Evolutionary conservation across 2,888 invertebrate genomes (phyloP), one percentile per base, ranked within the genome.

Genomic region (Ectobius pallidus): DNA sequence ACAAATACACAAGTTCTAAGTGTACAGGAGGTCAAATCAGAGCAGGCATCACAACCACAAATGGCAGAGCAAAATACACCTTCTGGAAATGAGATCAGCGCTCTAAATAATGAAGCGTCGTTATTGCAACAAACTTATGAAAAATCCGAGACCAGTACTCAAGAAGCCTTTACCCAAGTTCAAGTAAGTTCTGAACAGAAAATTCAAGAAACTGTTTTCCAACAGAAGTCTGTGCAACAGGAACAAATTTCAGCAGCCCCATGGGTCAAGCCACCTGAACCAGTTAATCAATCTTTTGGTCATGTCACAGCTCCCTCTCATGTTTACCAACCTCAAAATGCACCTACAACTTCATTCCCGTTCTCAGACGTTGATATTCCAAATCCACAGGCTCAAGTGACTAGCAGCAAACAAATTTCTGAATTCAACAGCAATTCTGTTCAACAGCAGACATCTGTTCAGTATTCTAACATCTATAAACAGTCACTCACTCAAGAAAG

Each of bases 381-480:
- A 16, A 22, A 20, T 32, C 18, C 20, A 6, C 55, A 65, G n/a
- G 42, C 70, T 16, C 22, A 81, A 32, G 73, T 27, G 18, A 30
- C 25, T 18, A 58, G 18, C 46, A 71, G 18, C 34, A 71, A 58
- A 30, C 14, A 20, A 25, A 44, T 22, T 18, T 46, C 67, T 9
- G 25, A 58, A n/a, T 25, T 9, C 11, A 25, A 14, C 16, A 58
- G 58, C 58, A 58, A 7, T 18, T 22, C 18, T 6, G 11, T 34
- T 6, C 2, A 78, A 72, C 74, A 78, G 72, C 77, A 80, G 67
- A 78, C 79, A 72, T 70, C 78, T 46, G 75, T 79, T 67, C 46
- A 65, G 18, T 46, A 65, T 34, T 27, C 44, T n/a, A 85, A 67
- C 85, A 84, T 30, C 85, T 86, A 0, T 16, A 65, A 42, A 7